phyloP scores from a whole-genome alignment of 2,797 vertebrate species.

The Lycodopsis pacificus region DNA sequence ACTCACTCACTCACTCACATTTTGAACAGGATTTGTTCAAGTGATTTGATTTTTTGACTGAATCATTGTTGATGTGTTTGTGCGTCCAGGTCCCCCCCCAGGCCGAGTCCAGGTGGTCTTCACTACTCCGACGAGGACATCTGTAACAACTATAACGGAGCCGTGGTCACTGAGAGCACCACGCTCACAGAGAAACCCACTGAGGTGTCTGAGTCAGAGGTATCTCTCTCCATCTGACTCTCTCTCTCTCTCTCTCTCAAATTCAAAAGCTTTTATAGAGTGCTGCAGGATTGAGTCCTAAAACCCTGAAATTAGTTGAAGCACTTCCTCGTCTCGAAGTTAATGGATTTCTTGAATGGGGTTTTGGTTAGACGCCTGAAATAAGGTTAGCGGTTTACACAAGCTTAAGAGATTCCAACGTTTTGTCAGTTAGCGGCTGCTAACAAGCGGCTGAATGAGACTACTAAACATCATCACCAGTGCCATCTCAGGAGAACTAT shows the following conservation, averaged over 20 bases:
- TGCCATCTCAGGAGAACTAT: not conserved
- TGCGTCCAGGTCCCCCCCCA: conserved; percentile 90
- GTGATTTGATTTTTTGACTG: not conserved
- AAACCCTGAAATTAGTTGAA: not conserved
- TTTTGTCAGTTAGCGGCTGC: not conserved
- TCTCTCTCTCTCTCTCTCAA: not conserved
- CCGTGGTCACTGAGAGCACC: conserved; percentile 89
- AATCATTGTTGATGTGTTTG: conserved; percentile 11
- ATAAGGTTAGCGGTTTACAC: not conserved
- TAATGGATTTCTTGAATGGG: not conserved
- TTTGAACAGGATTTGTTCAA: not conserved
- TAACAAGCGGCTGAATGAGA: not conserved
- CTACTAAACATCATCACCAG: not conserved
- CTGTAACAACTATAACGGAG: conserved; percentile 94
- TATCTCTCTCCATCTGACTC: conserved; percentile 61
- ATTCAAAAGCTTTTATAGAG: not conserved
- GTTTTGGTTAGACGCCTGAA: not conserved
- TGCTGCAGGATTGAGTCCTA: not conserved
- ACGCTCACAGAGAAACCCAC: conserved; percentile 91
- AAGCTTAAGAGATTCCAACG: not conserved
- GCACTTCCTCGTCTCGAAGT: not conserved
- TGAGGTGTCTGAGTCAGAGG: conserved; percentile 93
- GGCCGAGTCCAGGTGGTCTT: conserved; percentile 94
- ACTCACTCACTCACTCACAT: not conserved
- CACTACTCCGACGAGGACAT: conserved; percentile 97